Percentiles rank a stretch among this genome's conserved stretches.
These are phyloP conservation scores for Percopsis omiscomaycus DNA, from an alignment of 2,797 vertebrate species.

Conservation along the genomic window DNA sequence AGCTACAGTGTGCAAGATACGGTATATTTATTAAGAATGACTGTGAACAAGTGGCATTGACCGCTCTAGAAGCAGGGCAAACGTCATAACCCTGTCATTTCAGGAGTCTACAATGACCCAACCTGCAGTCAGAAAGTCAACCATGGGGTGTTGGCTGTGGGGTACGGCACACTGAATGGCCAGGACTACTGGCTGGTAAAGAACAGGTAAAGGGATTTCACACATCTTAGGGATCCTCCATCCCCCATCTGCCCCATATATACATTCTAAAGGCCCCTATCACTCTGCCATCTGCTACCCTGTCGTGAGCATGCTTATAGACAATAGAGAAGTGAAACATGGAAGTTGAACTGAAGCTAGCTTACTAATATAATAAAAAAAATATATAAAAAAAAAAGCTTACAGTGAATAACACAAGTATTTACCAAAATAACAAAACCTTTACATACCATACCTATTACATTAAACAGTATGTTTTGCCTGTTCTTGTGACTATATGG, in stretches of 20 bases:
- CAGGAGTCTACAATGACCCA: conserved; percentile 87
- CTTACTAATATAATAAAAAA: too few species aligned
- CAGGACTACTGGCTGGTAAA: conserved; percentile 93
- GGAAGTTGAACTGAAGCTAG: background rate
- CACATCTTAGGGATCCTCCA: background rate
- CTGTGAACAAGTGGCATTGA: too few species aligned
- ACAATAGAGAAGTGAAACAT: conserved; percentile 27
- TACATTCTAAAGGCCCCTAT: background rate
- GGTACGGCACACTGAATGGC: conserved; percentile 81
- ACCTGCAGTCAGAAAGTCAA: conserved; percentile 76
- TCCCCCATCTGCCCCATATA: background rate
- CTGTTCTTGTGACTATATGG: too few species aligned
- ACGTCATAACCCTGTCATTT: background rate
- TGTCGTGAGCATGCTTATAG: background rate
- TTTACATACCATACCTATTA: too few species aligned
- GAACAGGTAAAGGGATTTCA: conserved; percentile 83
- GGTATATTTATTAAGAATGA: too few species aligned
- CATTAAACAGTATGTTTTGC: too few species aligned
- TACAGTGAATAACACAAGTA: too few species aligned
- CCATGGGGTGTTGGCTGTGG: conserved; percentile 84
- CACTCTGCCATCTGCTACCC: background rate
- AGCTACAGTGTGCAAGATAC: too few species aligned
- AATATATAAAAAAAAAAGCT: too few species aligned
- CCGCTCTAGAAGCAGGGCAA: background rate
- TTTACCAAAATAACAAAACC: too few species aligned